These are phyloP conservation scores for Pandion haliaetus DNA, from an alignment of 2,113 vertebrate species.

Conservation along the genomic window DNA sequence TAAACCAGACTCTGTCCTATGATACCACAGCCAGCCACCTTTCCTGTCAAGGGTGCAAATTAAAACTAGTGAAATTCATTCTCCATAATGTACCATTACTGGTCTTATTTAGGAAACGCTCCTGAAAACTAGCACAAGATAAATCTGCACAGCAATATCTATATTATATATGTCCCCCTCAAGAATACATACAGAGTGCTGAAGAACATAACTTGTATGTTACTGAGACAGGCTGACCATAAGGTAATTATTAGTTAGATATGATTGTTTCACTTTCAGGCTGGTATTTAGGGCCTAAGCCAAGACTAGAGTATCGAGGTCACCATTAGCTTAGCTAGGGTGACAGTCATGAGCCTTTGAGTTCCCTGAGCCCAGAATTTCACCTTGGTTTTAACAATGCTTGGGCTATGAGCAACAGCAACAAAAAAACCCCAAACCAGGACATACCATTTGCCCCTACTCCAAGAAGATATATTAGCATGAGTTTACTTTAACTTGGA, in stretches of 20 bases:
- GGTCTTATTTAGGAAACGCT: background rate
- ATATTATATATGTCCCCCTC: accelerated
- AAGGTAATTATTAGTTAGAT: background rate
- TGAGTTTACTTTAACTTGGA: background rate
- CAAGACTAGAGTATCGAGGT: background rate
- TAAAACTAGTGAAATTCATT: background rate
- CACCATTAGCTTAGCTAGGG: background rate
- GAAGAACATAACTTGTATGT: background rate
- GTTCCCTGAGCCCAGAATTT: background rate
- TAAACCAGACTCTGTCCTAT: background rate
- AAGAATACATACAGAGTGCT: background rate
- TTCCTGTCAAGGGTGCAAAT: background rate
- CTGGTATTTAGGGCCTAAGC: background rate
- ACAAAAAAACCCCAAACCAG: background rate
- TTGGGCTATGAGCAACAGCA: background rate
- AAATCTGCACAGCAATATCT: background rate
- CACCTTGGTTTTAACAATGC: background rate
- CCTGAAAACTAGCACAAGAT: background rate
- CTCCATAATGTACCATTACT: background rate
- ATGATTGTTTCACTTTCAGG: background rate
- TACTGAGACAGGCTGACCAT: background rate
- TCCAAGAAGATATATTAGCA: background rate
- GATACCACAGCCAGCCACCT: background rate
- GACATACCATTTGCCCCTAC: background rate
- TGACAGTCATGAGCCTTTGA: background rate